Evolutionary conservation across 2,113 vertebrate genomes (phyloP).

Genomic region (Isichthys henryi): DNA sequence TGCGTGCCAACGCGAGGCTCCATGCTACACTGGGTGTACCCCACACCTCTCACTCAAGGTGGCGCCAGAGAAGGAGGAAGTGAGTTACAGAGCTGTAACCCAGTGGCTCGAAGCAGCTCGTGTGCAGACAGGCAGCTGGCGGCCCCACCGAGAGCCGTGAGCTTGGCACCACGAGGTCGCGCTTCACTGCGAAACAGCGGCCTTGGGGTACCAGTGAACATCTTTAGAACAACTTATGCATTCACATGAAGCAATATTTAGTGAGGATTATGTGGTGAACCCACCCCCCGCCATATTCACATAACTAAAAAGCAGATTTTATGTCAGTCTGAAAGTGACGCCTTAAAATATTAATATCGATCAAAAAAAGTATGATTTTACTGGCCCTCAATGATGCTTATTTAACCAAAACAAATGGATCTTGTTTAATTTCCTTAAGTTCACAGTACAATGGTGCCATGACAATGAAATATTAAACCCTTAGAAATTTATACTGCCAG

Average conservation of each 20-base stretch:
- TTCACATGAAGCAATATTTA: not conserved
- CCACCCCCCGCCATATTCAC: not conserved
- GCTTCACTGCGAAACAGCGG: not conserved
- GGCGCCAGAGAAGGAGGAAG: not conserved
- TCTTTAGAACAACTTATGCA: not conserved
- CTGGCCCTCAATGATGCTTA: not conserved
- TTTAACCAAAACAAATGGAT: not conserved
- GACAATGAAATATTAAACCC: not conserved
- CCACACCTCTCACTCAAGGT: not conserved
- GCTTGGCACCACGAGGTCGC: not conserved
- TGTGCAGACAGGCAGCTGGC: not conserved
- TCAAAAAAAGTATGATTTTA: not conserved
- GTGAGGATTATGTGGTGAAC: not conserved
- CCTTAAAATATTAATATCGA: not conserved
- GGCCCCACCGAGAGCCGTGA: not conserved
- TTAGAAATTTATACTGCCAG: conserved; percentile 33
- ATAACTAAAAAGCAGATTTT: not conserved
- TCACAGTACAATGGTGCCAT: not conserved
- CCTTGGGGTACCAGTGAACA: not conserved
- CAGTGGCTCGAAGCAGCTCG: too few species aligned
- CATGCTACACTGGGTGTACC: not conserved
- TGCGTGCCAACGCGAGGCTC: not conserved
- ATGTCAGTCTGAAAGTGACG: not conserved
- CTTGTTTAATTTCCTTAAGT: not conserved
- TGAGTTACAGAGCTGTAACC: not conserved